Evolutionary conservation across 2,888 invertebrate genomes (phyloP), one percentile per base, ranked within the genome.

Genomic region (Allolobophora icterica): DNA sequence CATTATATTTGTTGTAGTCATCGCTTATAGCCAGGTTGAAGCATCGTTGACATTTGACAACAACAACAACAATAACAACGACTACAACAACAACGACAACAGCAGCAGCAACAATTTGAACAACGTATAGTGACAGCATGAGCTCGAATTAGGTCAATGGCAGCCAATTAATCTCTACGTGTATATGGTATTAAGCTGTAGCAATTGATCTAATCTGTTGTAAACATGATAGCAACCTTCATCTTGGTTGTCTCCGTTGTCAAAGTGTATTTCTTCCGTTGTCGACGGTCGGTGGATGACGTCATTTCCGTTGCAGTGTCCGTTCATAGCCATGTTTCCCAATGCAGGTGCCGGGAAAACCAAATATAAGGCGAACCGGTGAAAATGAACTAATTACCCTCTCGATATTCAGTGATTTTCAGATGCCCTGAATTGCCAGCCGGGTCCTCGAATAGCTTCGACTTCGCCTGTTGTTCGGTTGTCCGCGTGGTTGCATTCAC

Each of bases 391-490:
- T 6, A 71, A 71, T 71, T 71, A 52, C 1, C 52, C 52, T 52
- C 52, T 52, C 24, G 1, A 13, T n/a, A 71, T n/a, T n/a, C n/a
- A 87, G 87, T 21, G 19, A 42, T 6, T 52, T 42, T 90, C 91
- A 92, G 58, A 71, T 92, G 21, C 90, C 52, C 38, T 92, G 92
- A 83, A 92, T 92, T 30, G 92, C 92, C 52, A 87, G 71, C 35
- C 92, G n/a, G 35, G 92, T 89, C 33, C 92, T 42, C 33, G 84
- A 90, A 90, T 90, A 92, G 34, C 90, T 91, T 30, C 92, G 90
- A 84, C 92, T 92, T 90, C 92, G 89, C 71, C 91, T 89, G 89
- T 92, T 92, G 89, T 90, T 87, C 15, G 90, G 87, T 83, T 84
- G 89, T 40, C 92, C 92, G 40, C 89, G 91, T 17, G 90, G 92